Evolutionary conservation across 2,888 invertebrate species (phyloP).

Genomic region (Drosophila meridiana): DNA sequence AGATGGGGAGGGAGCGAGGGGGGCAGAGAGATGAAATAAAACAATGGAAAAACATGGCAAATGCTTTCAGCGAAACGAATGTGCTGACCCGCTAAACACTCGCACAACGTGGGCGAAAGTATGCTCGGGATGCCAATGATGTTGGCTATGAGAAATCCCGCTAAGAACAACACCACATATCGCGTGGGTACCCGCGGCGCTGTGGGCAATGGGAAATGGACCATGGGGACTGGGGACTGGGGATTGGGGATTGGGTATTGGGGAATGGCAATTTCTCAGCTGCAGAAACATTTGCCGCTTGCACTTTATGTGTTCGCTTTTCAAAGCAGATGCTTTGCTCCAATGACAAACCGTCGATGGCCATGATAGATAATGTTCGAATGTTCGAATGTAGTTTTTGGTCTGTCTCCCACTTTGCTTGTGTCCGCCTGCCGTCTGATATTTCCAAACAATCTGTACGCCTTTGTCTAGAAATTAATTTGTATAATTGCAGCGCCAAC

Average conservation of each 20-base stretch:
- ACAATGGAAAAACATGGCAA: conserved; percentile 9
- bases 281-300: conserved; percentile 1
- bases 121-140: conserved; percentile 1
- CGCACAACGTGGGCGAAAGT: conserved; percentile 10
- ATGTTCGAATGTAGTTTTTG: neutral
- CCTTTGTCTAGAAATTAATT: conserved; percentile 67
- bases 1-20: neutral
- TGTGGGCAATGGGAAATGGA: conserved; percentile 19
- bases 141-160: conserved; percentile 8
- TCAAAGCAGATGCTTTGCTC: neutral
- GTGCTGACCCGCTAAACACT: conserved; percentile 26
- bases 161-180: conserved; percentile 32
- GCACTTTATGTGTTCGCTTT: conserved; percentile 2
- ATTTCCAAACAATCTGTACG: conserved; percentile 53
- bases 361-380: conserved; percentile 6
- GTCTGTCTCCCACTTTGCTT: neutral
- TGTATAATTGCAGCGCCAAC: conserved; percentile 72
- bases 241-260: no score
- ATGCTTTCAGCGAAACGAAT: conserved; percentile 20
- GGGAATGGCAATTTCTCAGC: conserved; percentile 23
- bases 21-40: neutral
- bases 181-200: conserved; percentile 20
- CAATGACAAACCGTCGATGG: conserved; percentile 17
- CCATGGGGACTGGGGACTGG: neutral
- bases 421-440: neutral